phyloP scores from a whole-genome alignment of 2,113 vertebrate species.

The Argyrosomus japonicus region DNA sequence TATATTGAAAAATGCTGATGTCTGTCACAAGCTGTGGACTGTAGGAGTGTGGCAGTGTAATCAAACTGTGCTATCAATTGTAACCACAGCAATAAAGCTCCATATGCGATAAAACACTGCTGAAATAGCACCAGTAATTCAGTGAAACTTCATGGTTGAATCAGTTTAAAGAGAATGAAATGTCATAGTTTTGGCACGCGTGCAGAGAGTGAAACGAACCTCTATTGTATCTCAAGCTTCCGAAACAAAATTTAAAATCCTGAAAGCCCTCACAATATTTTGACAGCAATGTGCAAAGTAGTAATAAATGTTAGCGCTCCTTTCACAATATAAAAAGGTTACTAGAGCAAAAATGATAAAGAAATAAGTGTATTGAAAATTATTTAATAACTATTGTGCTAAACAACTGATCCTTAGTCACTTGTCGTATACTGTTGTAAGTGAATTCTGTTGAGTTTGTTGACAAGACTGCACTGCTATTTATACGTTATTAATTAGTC shows the following conservation, averaged over 20 bases:
- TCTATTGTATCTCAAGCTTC: slow-evolving; percentile 3
- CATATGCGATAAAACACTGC: slow-evolving; percentile 21
- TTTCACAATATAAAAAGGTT: neutral
- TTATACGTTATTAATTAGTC: neutral
- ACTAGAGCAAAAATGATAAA: neutral
- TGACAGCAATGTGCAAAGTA: neutral
- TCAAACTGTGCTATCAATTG: slow-evolving; percentile 53
- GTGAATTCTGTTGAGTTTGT: neutral
- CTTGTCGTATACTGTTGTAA: neutral
- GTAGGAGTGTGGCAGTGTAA: slow-evolving; percentile 26
- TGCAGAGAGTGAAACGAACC: neutral
- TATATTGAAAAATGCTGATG: slow-evolving; percentile 10
- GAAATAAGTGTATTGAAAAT: neutral
- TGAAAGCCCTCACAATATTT: slow-evolving; percentile 7
- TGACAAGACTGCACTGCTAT: neutral
- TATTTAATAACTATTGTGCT: neutral
- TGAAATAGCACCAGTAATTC: slow-evolving; percentile 36
- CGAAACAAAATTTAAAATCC: slow-evolving; percentile 26
- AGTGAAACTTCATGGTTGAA: slow-evolving; percentile 35
- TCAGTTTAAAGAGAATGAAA: slow-evolving; percentile 26
- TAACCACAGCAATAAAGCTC: slow-evolving; percentile 22
- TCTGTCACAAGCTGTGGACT: slow-evolving; percentile 21
- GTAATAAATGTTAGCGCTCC: neutral
- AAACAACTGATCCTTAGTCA: neutral
- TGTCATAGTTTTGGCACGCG: slow-evolving; percentile 15